Evolutionary conservation across 2,797 vertebrate species (phyloP).

Genomic region (Clarias platycephalus): DNA sequence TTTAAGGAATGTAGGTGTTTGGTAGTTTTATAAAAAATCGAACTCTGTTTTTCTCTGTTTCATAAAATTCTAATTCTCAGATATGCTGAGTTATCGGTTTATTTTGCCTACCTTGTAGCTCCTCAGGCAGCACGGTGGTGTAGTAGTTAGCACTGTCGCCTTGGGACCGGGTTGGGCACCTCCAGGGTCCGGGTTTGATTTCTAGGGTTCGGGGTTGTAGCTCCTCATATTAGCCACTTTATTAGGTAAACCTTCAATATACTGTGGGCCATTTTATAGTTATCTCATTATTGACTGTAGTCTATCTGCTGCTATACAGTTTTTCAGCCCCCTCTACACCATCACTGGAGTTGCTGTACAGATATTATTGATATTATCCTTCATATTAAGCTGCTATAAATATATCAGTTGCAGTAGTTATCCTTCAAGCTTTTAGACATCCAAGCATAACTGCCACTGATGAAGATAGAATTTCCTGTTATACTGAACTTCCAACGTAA

Average conservation of each 20-base stretch:
- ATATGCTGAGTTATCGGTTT: background rate
- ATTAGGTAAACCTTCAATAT: background rate
- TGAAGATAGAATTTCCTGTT: background rate
- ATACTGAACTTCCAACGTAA: no score
- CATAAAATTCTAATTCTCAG: background rate
- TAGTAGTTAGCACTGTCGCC: no score
- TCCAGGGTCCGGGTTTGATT: no score
- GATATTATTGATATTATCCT: background rate
- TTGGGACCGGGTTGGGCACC: no score
- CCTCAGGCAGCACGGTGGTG: no score
- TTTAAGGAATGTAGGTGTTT: constrained; percentile 4
- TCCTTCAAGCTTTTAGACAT: background rate
- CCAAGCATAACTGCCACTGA: background rate
- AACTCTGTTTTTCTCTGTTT: background rate
- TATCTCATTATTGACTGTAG: background rate
- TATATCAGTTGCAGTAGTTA: background rate
- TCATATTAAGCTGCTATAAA: background rate
- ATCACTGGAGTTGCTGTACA: background rate
- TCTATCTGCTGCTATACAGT: background rate
- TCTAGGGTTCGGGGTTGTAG: background rate
- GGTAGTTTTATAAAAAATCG: background rate
- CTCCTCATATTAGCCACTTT: background rate
- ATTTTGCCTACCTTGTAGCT: background rate
- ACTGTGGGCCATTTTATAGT: background rate
- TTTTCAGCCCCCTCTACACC: background rate